Evolutionary conservation across 2,797 vertebrate genomes (phyloP).

Genomic region (Lacerta viridis): DNA sequence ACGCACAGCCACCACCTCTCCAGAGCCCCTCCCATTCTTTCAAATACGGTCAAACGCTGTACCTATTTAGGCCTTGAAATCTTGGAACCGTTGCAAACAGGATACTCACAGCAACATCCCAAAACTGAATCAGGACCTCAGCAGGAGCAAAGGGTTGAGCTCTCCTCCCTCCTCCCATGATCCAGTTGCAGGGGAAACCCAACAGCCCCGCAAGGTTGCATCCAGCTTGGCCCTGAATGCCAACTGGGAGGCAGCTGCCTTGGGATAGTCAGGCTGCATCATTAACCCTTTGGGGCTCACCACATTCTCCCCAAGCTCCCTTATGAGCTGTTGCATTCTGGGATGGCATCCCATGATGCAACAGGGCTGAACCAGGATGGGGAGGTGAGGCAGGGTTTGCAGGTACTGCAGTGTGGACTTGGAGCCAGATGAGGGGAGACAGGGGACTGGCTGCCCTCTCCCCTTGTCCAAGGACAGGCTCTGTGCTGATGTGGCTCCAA

Average conservation of each 20-base stretch:
- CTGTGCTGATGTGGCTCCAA: no score
- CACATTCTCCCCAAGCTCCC: background rate
- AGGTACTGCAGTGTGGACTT: background rate
- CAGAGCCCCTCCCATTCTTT: background rate
- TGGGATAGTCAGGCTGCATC: background rate
- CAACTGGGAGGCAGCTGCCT: no score
- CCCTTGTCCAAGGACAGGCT: no score
- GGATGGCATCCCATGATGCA: background rate
- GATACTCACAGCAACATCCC: no score
- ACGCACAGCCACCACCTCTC: background rate
- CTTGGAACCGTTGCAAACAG: no score
- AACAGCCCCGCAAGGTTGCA: background rate
- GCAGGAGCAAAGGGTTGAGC: background rate
- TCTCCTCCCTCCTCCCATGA: background rate
- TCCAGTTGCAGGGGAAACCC: no score
- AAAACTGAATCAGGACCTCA: background rate
- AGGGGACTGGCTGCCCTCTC: no score
- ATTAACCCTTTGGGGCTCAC: no score
- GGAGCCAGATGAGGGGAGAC: no score
- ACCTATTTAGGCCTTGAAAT: background rate
- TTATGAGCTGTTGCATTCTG: background rate
- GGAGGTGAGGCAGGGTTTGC: background rate
- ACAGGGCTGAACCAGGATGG: background rate
- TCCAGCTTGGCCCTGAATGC: background rate
- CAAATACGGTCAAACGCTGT: background rate